Base-by-base conservation (phyloP, 2,113 vertebrate genomes). In the Chionis minor region DNA sequence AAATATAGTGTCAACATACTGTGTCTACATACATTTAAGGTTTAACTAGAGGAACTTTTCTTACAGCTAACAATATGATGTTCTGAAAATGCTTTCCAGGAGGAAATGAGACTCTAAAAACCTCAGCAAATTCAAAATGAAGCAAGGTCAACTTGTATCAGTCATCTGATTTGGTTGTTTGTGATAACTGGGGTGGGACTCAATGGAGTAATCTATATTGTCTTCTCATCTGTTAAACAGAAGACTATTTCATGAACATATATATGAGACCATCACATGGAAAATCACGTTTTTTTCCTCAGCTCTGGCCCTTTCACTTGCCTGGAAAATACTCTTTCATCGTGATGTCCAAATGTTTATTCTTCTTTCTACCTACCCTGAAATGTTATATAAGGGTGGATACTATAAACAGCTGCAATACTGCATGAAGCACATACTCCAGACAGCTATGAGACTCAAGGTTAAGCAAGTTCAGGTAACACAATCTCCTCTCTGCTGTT, bases 381-480 rank as follows among this genome's bases (percentile, higher is more conserved):
- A 75, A 74, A 81, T 71, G 32, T 51, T 92, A 81, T 22, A 16
- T 66, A 78, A 86, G n/a, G 20, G 19, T 10, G 6, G 45, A 69
- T 62, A 40, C 63, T 62, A 73, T 83, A 92, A 87, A 75, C 45
- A 85, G 52, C 81, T 47, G 58, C 12, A 66, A 55, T 33, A 63
- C 6, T 33, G 32, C n/a, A 14, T 45, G 70, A 85, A 95, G 74
- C 20, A 47, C 17, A 72, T 14, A 59, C 42, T 89, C 47, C 56
- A 96, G 75, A 91, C 14, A 95, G 47, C 52, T 89, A 52, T n/a
- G 35, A 91, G 44, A 81, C 35, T 66, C 51, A 38, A 94, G 56
- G 63, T 61, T 86, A 95, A 88, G 22, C 18, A 83, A 74, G 79
- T 94, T 75, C 74, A 92, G 42, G 79, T 72, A 95, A 93, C 19